Evolutionary conservation across 2,113 vertebrate species (phyloP), one percentile per base, ranked within the genome.

Genomic region (Epinephelus cyanopodus): DNA sequence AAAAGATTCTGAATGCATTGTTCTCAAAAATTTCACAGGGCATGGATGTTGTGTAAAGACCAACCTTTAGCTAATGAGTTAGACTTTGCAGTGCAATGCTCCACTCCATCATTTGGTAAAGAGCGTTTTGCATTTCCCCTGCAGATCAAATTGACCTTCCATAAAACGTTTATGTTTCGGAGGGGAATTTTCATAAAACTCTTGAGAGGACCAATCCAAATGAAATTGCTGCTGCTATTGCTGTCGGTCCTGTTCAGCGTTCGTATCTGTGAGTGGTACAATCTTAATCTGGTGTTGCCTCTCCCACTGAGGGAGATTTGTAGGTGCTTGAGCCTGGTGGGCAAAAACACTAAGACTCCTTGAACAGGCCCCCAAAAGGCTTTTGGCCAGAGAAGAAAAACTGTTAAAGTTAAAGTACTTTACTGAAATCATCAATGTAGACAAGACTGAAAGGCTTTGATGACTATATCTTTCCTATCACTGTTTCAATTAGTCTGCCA

Each of bases 121-220:
- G 66, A 62, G 50, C 75, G 78, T 87, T 87, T 88, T 77, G 65
- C 68, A 65, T 77, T 86, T 65, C 8, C 48, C 73, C 83, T 79
- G 39, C 69, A 82, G 64, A 83, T 77, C 78, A 79, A 90, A 84
- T 21, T 81, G 79, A 90, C 87, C 84, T 85, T 79, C 79, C 27
- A 76, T 87, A 89, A 91, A 88, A 77, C n/a, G 9, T 84, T 90
- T 79, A 81, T 88, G 50, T 87, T 83, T 71, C 47, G n/a, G 11
- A 68, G 53, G 62, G 58, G 81, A 70, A 53, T 77, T 81, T 86
- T 83, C 74, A 86, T 84, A 66, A 91, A 89, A 85, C 29, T 87
- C 81, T 77, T 82, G 82, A 87, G 29, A 66, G 58, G 79, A 77
- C 71, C 57, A 70, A 62, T 84, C 74, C 53, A 81, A 79, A 89